phyloP scores from a whole-genome alignment of 1,140 invertebrate species.

The Himalopsyche phryganea region DNA sequence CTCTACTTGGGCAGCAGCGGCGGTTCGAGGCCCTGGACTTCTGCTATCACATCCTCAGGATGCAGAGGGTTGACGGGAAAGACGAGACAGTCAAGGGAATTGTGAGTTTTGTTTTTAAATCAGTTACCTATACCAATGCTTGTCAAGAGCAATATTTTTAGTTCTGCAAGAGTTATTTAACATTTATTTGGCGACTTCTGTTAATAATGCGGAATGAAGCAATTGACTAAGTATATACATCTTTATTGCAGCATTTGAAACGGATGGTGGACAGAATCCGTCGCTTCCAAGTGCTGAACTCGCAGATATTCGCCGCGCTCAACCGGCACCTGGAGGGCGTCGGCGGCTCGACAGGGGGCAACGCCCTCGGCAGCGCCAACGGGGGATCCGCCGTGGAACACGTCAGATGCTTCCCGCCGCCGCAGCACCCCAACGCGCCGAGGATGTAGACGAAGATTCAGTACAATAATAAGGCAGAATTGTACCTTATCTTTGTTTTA shows the following conservation, averaged over 20 bases:
- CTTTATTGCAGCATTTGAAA: conserved; percentile 87
- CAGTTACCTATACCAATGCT: no score
- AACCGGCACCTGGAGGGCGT: conserved; percentile 91
- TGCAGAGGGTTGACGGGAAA: conserved; percentile 95
- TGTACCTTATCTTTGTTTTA: no score
- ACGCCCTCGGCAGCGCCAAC: conserved; percentile 67
- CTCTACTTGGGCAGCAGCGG: conserved; percentile 92
- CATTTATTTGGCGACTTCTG: no score
- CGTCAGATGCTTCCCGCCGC: conserved; percentile 95
- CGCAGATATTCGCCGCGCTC: conserved; percentile 96
- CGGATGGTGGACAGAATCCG: conserved; percentile 96
- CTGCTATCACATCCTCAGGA: conserved; percentile 95
- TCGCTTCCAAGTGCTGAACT: conserved; percentile 96
- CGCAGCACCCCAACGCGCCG: conserved; percentile 65
- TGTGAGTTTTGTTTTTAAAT: conserved; percentile 72
- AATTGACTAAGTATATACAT: no score
- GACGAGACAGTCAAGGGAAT: conserved; percentile 95
- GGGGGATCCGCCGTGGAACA: conserved; percentile 91
- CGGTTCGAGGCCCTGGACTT: conserved; percentile 98
- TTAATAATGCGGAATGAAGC: no score
- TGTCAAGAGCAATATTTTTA: no score
- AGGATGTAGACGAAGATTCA: not conserved
- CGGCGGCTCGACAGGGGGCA: conserved; percentile 61
- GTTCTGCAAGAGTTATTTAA: no score
- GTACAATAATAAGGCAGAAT: no score